Conservation (phyloP, 1,140 invertebrate species). For the Lepidurus couesii region DNA sequence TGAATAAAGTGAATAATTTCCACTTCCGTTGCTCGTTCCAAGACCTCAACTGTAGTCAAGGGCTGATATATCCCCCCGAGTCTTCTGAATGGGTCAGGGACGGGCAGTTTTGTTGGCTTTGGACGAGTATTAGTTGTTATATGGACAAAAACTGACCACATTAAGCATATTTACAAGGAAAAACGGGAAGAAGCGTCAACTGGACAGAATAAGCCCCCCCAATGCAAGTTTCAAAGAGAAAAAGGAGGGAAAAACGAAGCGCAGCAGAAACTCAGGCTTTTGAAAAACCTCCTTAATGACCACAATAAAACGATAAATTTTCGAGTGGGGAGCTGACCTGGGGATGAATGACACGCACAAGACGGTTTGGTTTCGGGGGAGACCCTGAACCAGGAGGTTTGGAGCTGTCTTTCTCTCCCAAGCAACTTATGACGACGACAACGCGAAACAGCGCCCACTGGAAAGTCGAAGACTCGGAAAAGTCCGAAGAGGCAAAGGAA, state of each 20-base stretch:
- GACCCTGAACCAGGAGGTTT: not conserved
- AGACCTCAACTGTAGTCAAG: not conserved
- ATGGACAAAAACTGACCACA: slow-evolving; percentile 19
- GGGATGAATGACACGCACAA: slow-evolving; percentile 26
- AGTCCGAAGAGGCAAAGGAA: not conserved
- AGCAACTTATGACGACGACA: slow-evolving; percentile 14
- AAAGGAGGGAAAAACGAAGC: not conserved
- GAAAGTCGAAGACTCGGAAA: not conserved
- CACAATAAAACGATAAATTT: slow-evolving; percentile 36
- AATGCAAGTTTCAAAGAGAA: no score
- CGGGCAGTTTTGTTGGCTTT: not conserved
- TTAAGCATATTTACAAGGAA: slow-evolving; percentile 11
- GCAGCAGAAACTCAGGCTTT: not conserved
- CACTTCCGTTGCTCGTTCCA: slow-evolving; percentile 9
- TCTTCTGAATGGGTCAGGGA: not conserved
- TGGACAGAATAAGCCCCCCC: not conserved
- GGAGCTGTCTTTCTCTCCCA: not conserved
- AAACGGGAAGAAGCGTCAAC: not conserved
- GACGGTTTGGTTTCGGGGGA: not conserved
- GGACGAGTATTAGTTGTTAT: not conserved
- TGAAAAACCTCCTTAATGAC: slow-evolving; percentile 31
- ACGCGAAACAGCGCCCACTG: not conserved
- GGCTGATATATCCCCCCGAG: not conserved
- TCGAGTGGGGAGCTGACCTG: slow-evolving; percentile 25
- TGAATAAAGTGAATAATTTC: not conserved